Evolutionary conservation across 2,113 vertebrate species (phyloP), one percentile per base, ranked within the genome.

Genomic region (Calyptommatus sinebrachiatus): DNA sequence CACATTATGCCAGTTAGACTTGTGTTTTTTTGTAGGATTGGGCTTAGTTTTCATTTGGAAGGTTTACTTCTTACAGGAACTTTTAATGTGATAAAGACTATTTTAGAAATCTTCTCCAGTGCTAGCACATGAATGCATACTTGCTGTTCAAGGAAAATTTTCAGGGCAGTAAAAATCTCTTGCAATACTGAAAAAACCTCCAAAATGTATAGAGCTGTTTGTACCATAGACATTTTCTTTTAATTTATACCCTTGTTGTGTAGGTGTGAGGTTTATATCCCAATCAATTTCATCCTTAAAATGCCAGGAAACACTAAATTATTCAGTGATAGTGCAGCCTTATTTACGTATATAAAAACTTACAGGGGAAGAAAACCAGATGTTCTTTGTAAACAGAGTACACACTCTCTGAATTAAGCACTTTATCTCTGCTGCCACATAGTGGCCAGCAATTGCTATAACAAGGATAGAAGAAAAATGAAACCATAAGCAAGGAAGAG

Each of bases 371-470:
- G 2, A 57, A 5, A 22, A 2, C 35, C 35, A n/a, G 35, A 41
- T 41, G 29, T 72, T 1, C 7, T 4, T 71, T 65, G 28, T 57
- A 50, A 53, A 60, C 28, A 48, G 16, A 45, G 11, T 35, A 60
- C 28, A 48, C 9, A 45, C 8, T 31, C 21, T 22, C 50, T 18
- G 16, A 45, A 53, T 20, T 73, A 46, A 46, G 53, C 31, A 28
- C 35, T 61, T 75, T 62, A 46, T 69, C 65, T 81, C 35, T 81
- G 53, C 79, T 81, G 72, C 79, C 79, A 81, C 79, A n/a, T 21
- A 75, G 73, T 69, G 79, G 79, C 20, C 5, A 76, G 24, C 31
- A 70, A 22, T n/a, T 71, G 57, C 35, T 71, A 14, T 41, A 29
- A 12, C 69, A 71, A 16, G 31, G 6, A 28, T 41, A 35, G 1